Conservation (phyloP, 1,140 invertebrate genomes). For the Dreissena polymorpha region DNA sequence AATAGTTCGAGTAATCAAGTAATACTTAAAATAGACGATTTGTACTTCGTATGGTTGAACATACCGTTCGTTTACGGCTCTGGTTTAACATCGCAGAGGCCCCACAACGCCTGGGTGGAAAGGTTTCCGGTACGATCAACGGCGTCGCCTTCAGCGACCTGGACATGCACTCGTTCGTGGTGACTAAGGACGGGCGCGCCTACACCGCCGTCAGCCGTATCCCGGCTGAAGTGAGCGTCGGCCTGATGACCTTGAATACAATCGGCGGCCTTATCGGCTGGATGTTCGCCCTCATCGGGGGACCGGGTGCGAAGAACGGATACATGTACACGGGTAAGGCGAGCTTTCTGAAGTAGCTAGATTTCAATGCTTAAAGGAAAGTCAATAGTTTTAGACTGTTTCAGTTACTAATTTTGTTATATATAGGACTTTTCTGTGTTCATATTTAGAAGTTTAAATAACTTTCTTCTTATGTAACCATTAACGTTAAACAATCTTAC, state of each 20-base stretch:
- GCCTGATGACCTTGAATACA: conserved; percentile 89
- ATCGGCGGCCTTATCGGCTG: conserved; percentile 92
- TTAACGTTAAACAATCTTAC: too few relatives aligned
- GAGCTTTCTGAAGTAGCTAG: not conserved
- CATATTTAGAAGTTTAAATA: too few relatives aligned
- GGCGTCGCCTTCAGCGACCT: conserved; percentile 86
- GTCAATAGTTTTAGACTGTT: too few relatives aligned
- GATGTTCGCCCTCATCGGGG: conserved; percentile 92
- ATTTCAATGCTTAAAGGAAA: not conserved
- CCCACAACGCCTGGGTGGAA: conserved; percentile 92
- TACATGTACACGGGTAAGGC: conserved; percentile 88
- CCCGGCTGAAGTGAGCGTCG: conserved; percentile 86
- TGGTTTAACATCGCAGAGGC: conserved; percentile 64
- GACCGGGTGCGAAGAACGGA: conserved; percentile 87
- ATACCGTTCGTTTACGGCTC: too few relatives aligned
- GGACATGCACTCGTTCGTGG: conserved; percentile 95
- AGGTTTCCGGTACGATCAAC: conserved; percentile 90
- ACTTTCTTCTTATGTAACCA: too few relatives aligned
- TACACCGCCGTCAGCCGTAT: conserved; percentile 95
- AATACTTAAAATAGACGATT: too few relatives aligned
- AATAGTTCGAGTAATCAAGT: too few relatives aligned
- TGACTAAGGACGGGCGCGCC: conserved; percentile 91
- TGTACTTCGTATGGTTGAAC: too few relatives aligned
- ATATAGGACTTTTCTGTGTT: too few relatives aligned
- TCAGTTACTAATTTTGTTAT: too few relatives aligned